Percentiles rank a stretch among this genome's conserved stretches.
Conservation (phyloP, 2,113 vertebrate species). For the Alouatta palliata region DNA sequence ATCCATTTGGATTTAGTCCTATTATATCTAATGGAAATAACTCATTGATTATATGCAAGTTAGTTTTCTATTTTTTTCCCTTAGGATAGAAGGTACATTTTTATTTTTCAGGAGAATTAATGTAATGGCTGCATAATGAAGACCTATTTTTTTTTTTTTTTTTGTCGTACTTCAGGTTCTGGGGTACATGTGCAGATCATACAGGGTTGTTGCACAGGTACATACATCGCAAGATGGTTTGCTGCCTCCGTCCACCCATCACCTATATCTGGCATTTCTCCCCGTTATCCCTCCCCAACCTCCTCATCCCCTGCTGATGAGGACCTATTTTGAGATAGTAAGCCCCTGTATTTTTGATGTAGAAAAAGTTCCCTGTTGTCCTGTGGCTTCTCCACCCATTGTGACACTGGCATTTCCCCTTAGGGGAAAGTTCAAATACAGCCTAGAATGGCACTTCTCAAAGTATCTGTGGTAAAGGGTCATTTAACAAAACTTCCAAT, state of each 20-base stretch:
- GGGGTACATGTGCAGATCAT: no score
- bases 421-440: neutral
- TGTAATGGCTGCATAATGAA: neutral
- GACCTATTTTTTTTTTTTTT: neutral
- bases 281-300: no score
- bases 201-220: no score
- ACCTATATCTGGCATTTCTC: no score
- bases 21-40: neutral
- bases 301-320: neutral
- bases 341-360: neutral
- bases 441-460: neutral
- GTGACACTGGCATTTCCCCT: neutral
- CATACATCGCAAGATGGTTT: no score
- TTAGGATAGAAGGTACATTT: neutral
- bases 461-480: neutral
- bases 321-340: neutral
- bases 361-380: neutral
- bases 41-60: neutral
- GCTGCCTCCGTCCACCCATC: no score
- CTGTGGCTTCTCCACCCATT: neutral
- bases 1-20: neutral
- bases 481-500: neutral
- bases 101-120: neutral
- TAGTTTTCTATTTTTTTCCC: neutral
- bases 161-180: no score